Evolutionary conservation across 2,797 vertebrate genomes (phyloP), one percentile per base, ranked within the genome.

Genomic region (Eupleurogrammus muticus): DNA sequence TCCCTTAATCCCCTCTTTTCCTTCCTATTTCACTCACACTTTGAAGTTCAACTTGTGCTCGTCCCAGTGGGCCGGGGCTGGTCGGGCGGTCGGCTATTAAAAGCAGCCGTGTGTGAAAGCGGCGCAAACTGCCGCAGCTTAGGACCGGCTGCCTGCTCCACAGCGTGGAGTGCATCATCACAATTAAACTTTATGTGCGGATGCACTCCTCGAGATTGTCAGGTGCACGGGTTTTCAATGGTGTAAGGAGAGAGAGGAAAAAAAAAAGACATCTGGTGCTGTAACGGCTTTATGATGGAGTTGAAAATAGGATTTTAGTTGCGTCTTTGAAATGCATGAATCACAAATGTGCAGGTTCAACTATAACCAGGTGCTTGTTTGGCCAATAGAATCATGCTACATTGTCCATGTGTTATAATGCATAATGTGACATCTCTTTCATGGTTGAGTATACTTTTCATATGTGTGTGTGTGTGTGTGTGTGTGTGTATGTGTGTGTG

Each of bases 91-190:
- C 48, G 19, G 66, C 60, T 75, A 76, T 85, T 83, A 80, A 73
- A 73, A 21, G 58, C 78, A 70, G 70, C 46, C 36, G 38, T 63
- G 83, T 60, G 13, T 86, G 70, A 86, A 81, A 72, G 32, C 17
- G 9, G 20, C 62, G 44, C 14, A 36, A 70, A 58, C 17, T 14
- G 11, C 54, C 17, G 61, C 28, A 59, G 77, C 62, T 70, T 46
- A 50, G 64, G 36, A 9, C 5, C 9, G 36, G 32, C 42, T 5
- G 17, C 16, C 4, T 19, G 60, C 50, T 44, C 9, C 47, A 42
- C 64, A 14, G 68, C 78, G n/a, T n/a, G 56, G 75, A 16, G 56
- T 59, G 52, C 59, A 17, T 66, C 53, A 44, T 51, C 13, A 5
- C 55, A 62, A 53, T 75, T 61, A 67, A 21, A 57, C 42, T 48